A percentile compares a stretch with the other conserved stretches of the same genome.
phyloP scores from a whole-genome alignment of 2,888 invertebrate genomes.

The Callosobruchus maculatus region DNA sequence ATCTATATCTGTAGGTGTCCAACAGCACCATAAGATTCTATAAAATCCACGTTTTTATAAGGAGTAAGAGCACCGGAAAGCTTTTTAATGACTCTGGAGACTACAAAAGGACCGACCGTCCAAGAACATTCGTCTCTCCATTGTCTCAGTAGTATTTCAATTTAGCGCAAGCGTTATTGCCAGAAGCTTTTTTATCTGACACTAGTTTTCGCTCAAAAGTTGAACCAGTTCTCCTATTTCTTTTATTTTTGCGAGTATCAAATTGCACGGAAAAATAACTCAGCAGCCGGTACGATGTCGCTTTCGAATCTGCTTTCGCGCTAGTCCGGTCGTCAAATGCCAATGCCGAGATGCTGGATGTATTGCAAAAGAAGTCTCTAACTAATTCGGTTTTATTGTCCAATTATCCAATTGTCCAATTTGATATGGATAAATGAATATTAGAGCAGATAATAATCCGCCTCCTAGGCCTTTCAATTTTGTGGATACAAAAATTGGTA shows the following conservation, averaged over 20 bases:
- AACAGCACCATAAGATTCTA: neutral
- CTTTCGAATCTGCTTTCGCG: neutral
- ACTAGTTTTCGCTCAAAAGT: neutral
- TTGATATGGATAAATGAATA: too few species aligned
- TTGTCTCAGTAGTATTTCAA: neutral
- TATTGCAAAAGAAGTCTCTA: too few species aligned
- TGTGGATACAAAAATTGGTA: too few species aligned
- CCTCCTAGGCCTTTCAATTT: too few species aligned
- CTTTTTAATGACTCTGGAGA: neutral
- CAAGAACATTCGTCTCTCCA: neutral
- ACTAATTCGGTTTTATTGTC: too few species aligned
- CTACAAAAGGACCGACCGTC: neutral
- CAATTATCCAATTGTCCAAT: too few species aligned
- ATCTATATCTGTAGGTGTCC: neutral
- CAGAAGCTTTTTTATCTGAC: neutral
- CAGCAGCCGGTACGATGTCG: neutral
- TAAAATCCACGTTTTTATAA: neutral
- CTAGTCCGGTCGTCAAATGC: too few species aligned
- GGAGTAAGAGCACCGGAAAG: neutral
- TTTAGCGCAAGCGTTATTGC: neutral
- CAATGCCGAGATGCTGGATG: too few species aligned
- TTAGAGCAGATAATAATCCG: too few species aligned
- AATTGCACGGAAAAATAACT: neutral
- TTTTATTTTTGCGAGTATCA: neutral
- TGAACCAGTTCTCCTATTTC: neutral